These are phyloP conservation scores for Otocyon megalotis DNA, from an alignment of 2,113 vertebrate species.

Conservation along the genomic window DNA sequence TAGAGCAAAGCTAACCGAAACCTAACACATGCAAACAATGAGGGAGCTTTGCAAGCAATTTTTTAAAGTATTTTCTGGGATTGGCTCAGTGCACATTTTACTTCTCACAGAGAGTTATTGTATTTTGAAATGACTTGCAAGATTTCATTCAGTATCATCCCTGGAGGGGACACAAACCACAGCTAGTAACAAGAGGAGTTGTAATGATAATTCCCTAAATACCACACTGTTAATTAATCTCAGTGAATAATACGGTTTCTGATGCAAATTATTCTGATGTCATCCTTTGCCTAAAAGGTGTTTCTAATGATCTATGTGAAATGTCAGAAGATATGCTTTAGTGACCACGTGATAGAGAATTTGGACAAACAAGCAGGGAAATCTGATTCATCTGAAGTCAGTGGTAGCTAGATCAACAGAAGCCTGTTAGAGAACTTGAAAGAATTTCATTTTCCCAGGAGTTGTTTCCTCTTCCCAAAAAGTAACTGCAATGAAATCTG, in stretches of 20 bases:
- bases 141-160: slow-evolving; percentile 61
- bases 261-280: slow-evolving; percentile 41
- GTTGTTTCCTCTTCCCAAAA: slow-evolving; percentile 53
- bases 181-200: slow-evolving; percentile 15
- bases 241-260: slow-evolving; percentile 52
- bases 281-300: slow-evolving; percentile 46
- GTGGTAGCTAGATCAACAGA: slow-evolving; percentile 55
- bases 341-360: not conserved
- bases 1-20: slow-evolving; percentile 62
- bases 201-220: slow-evolving; percentile 44
- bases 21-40: slow-evolving; percentile 41
- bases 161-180: slow-evolving; percentile 60
- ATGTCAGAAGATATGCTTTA: slow-evolving; percentile 21
- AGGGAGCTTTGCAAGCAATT: slow-evolving; percentile 32
- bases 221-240: slow-evolving; percentile 67
- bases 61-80: slow-evolving; percentile 60
- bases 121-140: slow-evolving; percentile 68
- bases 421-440: slow-evolving; percentile 51
- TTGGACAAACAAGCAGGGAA: not conserved
- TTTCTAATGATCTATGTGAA: slow-evolving; percentile 54
- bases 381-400: slow-evolving; percentile 11
- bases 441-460: slow-evolving; percentile 58
- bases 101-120: slow-evolving; percentile 60
- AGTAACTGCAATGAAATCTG: slow-evolving; percentile 4
- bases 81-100: not conserved